Evolutionary conservation across 2,888 invertebrate genomes (phyloP), one percentile per base, ranked within the genome.

Genomic region (Diarsia rubi): DNA sequence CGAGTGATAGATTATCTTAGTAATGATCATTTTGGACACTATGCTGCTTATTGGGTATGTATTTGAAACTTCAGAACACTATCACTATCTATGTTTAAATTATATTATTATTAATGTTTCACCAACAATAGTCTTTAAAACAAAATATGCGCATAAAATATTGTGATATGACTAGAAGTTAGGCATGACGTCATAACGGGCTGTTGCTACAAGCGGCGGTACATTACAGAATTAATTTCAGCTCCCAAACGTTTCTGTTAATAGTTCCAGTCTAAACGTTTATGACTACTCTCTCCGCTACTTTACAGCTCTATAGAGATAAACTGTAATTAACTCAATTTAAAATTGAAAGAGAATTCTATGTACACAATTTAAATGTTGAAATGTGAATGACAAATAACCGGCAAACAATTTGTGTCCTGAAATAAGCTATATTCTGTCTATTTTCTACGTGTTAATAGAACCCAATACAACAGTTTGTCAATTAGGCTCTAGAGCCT

Each of bases 171-270:
- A 66, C 21, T 62, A 21, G 37, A 74, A 80, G 49, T 54, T n/a
- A 45, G 52, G n/a, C 59, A 19, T 72, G 79, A 79, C 73, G 73
- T 78, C 78, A 47, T 12, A 60, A 31, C 73, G 68, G 73, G 77
- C 67, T 62, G 79, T 72, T 81, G 70, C 67, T 67, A 69, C 71
- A 59, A 66, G 49, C 73, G 21, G 52, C 37, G 67, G 63, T 60
- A 76, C 64, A 49, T 76, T 72, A 80, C 64, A 72, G 70, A 84
- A 81, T 81, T 83, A 83, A 77, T 84, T 84, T 77, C 31, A 44
- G 54, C 57, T 57, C 59, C 63, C n/a, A 47, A 75, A 64, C 65
- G 59, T 71, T 60, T 74, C 44, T 31, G 77, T 52, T 73, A 67
- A 75, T 69, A 79, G 75, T 65, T 68, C 27, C 63, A 59, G 49